These are phyloP conservation scores for Chironomus tentans DNA, from an alignment of 2,888 invertebrate genomes.

Conservation along the genomic window DNA sequence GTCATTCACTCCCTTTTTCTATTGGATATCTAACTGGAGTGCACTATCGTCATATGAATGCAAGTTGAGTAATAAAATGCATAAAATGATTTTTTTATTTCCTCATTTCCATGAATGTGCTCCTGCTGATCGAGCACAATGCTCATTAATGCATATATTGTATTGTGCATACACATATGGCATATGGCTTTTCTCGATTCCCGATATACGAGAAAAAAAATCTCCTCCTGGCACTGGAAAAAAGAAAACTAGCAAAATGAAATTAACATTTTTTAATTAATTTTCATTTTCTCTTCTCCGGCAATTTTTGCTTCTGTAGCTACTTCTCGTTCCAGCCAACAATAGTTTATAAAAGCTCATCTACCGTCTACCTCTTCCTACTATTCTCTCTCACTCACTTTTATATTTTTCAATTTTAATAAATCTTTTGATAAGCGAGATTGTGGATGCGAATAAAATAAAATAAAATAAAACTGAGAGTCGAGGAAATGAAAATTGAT, in stretches of 20 bases:
- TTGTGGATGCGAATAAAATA: background rate
- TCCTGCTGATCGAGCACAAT: constrained; percentile 6
- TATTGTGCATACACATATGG: background rate
- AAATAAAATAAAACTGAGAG: background rate
- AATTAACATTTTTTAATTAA: constrained; percentile 12
- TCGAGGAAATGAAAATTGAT: background rate
- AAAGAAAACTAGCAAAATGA: background rate
- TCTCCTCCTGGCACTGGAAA: background rate
- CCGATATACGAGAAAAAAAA: too few species aligned
- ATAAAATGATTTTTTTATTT: background rate
- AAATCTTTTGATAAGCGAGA: background rate
- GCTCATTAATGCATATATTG: background rate
- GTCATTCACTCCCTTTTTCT: too few species aligned
- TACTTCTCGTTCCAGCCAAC: too few species aligned
- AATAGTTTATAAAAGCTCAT: too few species aligned
- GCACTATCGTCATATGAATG: too few species aligned
- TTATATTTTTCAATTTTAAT: background rate
- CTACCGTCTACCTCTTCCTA: background rate
- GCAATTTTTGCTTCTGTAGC: too few species aligned
- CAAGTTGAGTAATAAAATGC: background rate
- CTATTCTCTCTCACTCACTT: background rate
- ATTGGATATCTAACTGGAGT: too few species aligned
- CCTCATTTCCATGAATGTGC: background rate
- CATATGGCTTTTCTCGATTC: background rate
- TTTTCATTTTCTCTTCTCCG: background rate